phyloP scores from a whole-genome alignment of 2,888 invertebrate species.

The Abrostola triplasia region DNA sequence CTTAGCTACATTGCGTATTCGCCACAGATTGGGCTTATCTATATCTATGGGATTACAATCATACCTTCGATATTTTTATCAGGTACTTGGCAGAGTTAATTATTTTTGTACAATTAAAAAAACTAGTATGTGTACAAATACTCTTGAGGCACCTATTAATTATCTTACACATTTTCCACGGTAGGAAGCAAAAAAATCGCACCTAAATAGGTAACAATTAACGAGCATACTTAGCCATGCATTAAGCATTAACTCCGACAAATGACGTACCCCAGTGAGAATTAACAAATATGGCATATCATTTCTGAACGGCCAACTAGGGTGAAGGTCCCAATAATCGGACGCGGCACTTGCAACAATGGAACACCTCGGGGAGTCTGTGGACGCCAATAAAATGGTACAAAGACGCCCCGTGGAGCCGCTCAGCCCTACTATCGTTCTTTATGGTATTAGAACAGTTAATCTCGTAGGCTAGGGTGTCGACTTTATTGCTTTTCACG shows the following conservation, averaged over 20 bases:
- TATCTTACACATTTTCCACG: too few species aligned
- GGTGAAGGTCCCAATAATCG: slow-evolving; percentile 65
- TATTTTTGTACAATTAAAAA: too few species aligned
- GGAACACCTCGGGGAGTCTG: slow-evolving; percentile 70
- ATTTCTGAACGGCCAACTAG: slow-evolving; percentile 55
- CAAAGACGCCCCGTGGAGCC: slow-evolving; percentile 70
- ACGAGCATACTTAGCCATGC: slow-evolving; percentile 28
- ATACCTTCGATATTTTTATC: too few species aligned
- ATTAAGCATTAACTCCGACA: slow-evolving; percentile 54
- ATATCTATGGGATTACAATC: too few species aligned
- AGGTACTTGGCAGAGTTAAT: too few species aligned
- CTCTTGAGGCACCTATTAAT: too few species aligned
- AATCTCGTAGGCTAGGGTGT: slow-evolving; percentile 74
- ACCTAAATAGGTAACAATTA: slow-evolving; percentile 1
- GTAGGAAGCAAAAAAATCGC: neutral
- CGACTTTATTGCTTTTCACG: slow-evolving; percentile 76
- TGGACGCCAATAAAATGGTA: slow-evolving; percentile 79
- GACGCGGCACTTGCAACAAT: slow-evolving; percentile 62
- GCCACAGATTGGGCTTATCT: too few species aligned
- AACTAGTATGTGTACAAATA: too few species aligned
- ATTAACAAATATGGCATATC: slow-evolving; percentile 76
- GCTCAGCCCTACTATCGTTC: slow-evolving; percentile 57
- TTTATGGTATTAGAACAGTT: slow-evolving; percentile 77
- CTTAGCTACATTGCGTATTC: too few species aligned
- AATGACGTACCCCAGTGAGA: slow-evolving; percentile 58